Evolutionary conservation across 2,888 invertebrate genomes (phyloP), one percentile per base, ranked within the genome.

Genomic region (Drosophila vallismaia): DNA sequence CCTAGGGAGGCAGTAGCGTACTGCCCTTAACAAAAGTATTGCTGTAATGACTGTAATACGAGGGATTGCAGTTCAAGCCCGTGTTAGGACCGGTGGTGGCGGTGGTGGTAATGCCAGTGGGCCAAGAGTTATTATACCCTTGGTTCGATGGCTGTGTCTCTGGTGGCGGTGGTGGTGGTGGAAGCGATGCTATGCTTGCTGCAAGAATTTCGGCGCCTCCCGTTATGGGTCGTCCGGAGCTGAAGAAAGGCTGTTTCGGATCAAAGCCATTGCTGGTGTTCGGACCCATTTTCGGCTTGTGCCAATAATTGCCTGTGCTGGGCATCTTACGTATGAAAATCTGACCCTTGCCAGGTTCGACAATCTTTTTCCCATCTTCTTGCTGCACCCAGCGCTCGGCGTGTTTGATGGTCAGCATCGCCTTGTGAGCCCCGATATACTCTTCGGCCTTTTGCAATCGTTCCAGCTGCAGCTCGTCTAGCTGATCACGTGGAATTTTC

Each of bases 361-460:
- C 40, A 0, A 44, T 10, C 10, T 38, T 3, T 7, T 63, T 63
- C 12, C 56, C 66, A 26, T 71, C 62, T 4, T 53, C 64, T 38
- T 88, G 84, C 40, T 76, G 84, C 24, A 86, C 88, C 88, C 86
- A 88, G 8, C 88, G 88, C 56, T 86, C 86, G 1, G 86, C 84
- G 46, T 86, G 77, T 28, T 86, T 86, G 0, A 86, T 73, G 6
- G 78, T 88, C 51, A 88, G 42, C 86, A 88, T 82, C 0, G 78
- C 76, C 50, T 89, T 90, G 54, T 90, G 84, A 0, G 74, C 74
- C 0, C 79, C 76, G 28, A 90, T 80, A 40, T 75, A 73, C 57
- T 90, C 89, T 55, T 77, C 74, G n/a, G 89, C 87, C 6, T 83
- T 84, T 9, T 76, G 54, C 24, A 89, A 54, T 0, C 90, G 83